Evolutionary conservation across 1,140 invertebrate species (phyloP), one percentile per base, ranked within the genome.

Genomic region (Papilio polytes): DNA sequence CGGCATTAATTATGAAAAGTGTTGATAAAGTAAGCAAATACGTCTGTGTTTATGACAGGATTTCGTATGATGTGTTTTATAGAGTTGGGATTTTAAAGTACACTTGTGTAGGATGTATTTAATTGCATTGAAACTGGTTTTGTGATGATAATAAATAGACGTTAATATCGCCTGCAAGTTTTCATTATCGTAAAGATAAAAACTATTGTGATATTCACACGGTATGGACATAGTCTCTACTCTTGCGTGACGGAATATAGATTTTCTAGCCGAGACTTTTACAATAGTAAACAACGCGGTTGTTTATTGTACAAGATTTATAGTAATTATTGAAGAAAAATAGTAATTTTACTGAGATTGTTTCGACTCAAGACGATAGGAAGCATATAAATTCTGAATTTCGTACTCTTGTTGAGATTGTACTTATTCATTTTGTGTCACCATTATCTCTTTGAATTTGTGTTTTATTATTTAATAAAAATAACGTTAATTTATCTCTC

Each of bases 1-100:
- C 59, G 15, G 59, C 12, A 63, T 63, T 63, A 63, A 63, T 63
- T 63, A 63, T 63, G 59, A 63, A 63, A 63, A 63, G 59, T 63
- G 22, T 63, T 63, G 22, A 13, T 26, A 63, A 63, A 63, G 59
- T 63, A 63, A 63, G 22, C 59, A 63, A 63, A 63, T 26, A 63
- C 20, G n/a, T n/a, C 15, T 51, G 3, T 51, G 53, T 56, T 56
- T 56, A 56, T 56, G 53, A 56, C 53, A 63, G 59, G 59, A 26
- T 63, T 63, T 63, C 9, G 8, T 51, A 59, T 63, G 10, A 63
- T 63, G 59, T 2, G 13, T 63, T 63, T 26, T n/a, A 56, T 10
- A 26, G 59, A 10, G 10, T 26, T 59, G 20, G 20, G 20, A 20
- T 59, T 59, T 59, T 9, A 20, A 59, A 59, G 56, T 36, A 56